A percentile compares a stretch with the other conserved stretches of the same genome.
Evolutionary conservation across 2,888 invertebrate species (phyloP).

Genomic region (Acheta domesticus): DNA sequence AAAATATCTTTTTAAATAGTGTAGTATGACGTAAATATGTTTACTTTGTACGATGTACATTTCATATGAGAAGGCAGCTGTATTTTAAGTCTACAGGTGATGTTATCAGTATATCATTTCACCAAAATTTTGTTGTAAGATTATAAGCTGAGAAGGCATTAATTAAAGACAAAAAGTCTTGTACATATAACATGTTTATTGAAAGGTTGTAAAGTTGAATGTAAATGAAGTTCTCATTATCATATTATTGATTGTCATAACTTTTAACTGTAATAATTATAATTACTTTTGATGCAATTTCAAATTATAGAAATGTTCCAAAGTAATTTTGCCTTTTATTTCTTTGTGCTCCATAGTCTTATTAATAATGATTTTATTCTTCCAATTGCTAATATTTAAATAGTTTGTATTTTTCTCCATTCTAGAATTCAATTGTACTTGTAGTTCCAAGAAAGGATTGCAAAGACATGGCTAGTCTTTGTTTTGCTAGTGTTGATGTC

Average conservation of each 20-base stretch:
- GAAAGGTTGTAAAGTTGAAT: too few relatives aligned
- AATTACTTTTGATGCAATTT: too few relatives aligned
- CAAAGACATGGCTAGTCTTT: slow-evolving; percentile 39
- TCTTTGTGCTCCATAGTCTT: background rate
- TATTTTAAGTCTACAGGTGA: too few relatives aligned
- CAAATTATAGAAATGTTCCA: background rate
- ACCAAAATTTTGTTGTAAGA: too few relatives aligned
- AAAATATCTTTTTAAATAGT: background rate
- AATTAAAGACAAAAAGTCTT: too few relatives aligned
- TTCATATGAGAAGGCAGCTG: too few relatives aligned
- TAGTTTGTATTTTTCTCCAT: slow-evolving; percentile 31
- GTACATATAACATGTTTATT: too few relatives aligned
- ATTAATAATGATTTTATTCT: background rate
- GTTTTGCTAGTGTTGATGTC: slow-evolving; percentile 41
- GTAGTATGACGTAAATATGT: background rate
- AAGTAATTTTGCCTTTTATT: background rate
- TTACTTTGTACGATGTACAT: background rate
- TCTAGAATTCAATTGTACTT: slow-evolving; percentile 40
- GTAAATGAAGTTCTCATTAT: too few relatives aligned
- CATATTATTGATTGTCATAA: too few relatives aligned
- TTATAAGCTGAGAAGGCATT: too few relatives aligned
- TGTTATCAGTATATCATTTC: too few relatives aligned
- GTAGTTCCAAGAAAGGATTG: slow-evolving; percentile 46
- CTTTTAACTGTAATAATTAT: too few relatives aligned
- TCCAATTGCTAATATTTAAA: background rate